Evolutionary conservation across 1,140 invertebrate species (phyloP), one percentile per base, ranked within the genome.

Genomic region (Drosophila pseudoobscura): DNA sequence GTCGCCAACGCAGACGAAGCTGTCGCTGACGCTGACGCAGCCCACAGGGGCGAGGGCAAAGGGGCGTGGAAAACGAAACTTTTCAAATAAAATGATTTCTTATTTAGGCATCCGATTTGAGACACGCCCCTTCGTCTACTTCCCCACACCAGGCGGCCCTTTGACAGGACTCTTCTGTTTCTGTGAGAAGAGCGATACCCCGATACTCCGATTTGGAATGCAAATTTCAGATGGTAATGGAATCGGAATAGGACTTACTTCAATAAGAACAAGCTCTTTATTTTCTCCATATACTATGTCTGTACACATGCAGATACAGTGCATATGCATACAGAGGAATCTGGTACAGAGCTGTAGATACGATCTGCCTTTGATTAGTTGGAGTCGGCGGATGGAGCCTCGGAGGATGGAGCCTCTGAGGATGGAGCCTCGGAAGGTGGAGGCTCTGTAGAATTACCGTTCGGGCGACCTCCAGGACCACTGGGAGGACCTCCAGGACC

Each of bases 41-140:
- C 35, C 35, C 13, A 35, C 13, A n/a, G 6, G 43, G 43, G 29
- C 46, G 47, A 70, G 29, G 54, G 50, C 9, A 39, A 6, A n/a
- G 31, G 51, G 68, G 55, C 65, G 49, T 71, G 65, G 49, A 60
- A 53, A 60, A 41, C 44, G 49, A 76, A 84, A 84, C 66, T 84
- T 84, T 84, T 84, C 71, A 84, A 85, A 84, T 84, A 84, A 84
- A 84, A 84, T 76, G 80, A 84, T 84, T 84, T 85, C 72, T 85
- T 85, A 80, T 69, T 84, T 84, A 83, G 82, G 80, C 80, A 84
- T 61, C 60, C 79, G 80, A 71, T 84, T 79, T 75, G 45, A 55
- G 35, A 11, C 44, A 75, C 63, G 61, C 64, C 75, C 39, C 51
- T 8, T 31, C 43, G 15, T 3, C 41, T 43, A 17, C 44, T 13